Percentiles rank a stretch among this genome's conserved stretches.
These are phyloP conservation scores for Meteorus sp. DNA, from an alignment of 1,140 invertebrate genomes.

Conservation along the genomic window DNA sequence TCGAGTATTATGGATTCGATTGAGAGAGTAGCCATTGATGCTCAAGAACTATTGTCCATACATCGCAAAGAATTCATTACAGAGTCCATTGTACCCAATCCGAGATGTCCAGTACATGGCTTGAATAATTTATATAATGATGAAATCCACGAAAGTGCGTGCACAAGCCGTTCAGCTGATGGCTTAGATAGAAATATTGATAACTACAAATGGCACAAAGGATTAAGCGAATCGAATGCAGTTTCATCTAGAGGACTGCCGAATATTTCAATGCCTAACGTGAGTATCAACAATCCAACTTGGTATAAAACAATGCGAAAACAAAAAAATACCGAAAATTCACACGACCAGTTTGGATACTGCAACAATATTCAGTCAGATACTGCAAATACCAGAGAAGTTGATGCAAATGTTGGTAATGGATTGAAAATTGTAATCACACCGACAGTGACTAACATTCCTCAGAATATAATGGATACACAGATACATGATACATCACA, in stretches of 20 bases:
- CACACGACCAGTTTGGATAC: constrained; percentile 20
- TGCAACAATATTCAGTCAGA: background rate
- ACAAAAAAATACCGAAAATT: constrained; percentile 26
- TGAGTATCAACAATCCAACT: constrained; percentile 40
- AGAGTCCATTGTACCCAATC: constrained; percentile 30
- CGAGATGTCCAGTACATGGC: constrained; percentile 41
- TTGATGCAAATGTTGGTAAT: constrained; percentile 1
- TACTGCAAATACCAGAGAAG: background rate
- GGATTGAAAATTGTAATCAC: constrained; percentile 42
- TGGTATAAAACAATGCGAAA: constrained; percentile 37
- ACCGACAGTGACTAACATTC: constrained; percentile 35
- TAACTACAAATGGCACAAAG: constrained; percentile 25
- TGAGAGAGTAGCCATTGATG: constrained; percentile 32
- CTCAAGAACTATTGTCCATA: constrained; percentile 27
- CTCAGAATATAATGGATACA: no score
- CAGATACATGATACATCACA: no score
- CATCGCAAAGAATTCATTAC: constrained; percentile 22
- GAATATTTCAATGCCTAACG: constrained; percentile 26
- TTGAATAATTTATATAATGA: constrained; percentile 14
- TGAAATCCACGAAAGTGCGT: constrained; percentile 21
- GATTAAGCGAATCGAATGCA: background rate
- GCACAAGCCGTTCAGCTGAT: constrained; percentile 26
- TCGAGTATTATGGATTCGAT: constrained; percentile 42
- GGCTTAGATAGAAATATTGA: constrained; percentile 35
- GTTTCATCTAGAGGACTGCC: background rate